Evolutionary conservation across 2,797 vertebrate species (phyloP).

Genomic region (Danio albolineatus): DNA sequence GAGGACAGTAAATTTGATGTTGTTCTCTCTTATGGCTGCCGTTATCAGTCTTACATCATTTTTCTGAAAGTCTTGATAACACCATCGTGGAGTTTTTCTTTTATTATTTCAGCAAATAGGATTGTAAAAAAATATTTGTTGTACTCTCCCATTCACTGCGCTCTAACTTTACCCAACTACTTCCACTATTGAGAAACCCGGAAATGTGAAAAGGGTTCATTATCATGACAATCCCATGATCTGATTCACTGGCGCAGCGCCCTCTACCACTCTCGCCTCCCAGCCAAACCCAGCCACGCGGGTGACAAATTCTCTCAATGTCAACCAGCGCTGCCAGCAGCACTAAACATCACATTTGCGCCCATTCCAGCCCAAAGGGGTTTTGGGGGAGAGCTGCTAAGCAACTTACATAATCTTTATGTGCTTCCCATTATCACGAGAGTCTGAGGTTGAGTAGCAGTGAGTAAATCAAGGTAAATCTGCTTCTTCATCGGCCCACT

Average conservation of each 20-base stretch:
- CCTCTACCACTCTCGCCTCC: constrained; percentile 27
- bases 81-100: no score
- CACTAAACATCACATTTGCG: constrained; percentile 33
- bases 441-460: constrained; percentile 2
- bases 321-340: constrained; percentile 25
- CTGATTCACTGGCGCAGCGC: background rate
- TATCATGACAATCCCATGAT: constrained; percentile 27
- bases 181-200: no score
- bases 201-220: no score
- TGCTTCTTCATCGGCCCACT: constrained; percentile 8
- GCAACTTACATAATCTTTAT: constrained; percentile 53
- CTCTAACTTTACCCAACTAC: no score
- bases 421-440: constrained; percentile 33
- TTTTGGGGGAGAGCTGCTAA: constrained; percentile 38
- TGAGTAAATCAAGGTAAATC: constrained; percentile 21
- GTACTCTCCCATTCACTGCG: no score
- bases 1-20: no score
- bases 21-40: no score
- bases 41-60: no score
- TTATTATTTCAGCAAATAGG: no score
- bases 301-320: constrained; percentile 46
- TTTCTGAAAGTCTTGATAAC: no score
- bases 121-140: no score
- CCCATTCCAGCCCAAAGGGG: constrained; percentile 36
- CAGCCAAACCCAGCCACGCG: background rate